Evolutionary conservation across 2,113 vertebrate species (phyloP).

Genomic region (Globicephala melas): DNA sequence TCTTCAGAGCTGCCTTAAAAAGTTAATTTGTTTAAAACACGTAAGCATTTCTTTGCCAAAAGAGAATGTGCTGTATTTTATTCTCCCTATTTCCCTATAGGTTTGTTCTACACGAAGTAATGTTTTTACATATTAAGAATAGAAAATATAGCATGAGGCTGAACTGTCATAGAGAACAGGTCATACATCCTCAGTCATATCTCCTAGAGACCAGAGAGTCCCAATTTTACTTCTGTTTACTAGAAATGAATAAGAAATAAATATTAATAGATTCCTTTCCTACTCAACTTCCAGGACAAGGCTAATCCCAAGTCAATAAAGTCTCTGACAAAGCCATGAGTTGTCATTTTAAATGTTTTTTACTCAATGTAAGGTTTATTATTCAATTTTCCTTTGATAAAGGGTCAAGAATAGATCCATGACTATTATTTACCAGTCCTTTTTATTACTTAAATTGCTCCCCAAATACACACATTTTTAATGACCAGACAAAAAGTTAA

Average conservation of each 20-base stretch:
- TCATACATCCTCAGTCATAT: neutral
- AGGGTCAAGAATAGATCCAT: slow-evolving; percentile 16
- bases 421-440: neutral
- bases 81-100: slow-evolving; percentile 13
- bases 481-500: slow-evolving; percentile 3
- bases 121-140: neutral
- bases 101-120: slow-evolving; percentile 24
- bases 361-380: slow-evolving; percentile 18
- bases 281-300: neutral
- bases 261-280: neutral
- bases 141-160: slow-evolving; percentile 1
- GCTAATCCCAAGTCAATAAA: neutral
- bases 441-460: slow-evolving; percentile 16
- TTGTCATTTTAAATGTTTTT: neutral
- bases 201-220: neutral
- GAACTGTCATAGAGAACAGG: neutral
- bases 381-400: slow-evolving; percentile 18
- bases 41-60: slow-evolving; percentile 43
- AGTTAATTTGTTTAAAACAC: slow-evolving; percentile 59
- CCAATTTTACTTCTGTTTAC: slow-evolving; percentile 30
- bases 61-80: slow-evolving; percentile 44
- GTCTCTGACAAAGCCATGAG: neutral
- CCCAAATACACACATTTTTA: neutral
- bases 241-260: slow-evolving; percentile 34
- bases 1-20: slow-evolving; percentile 57